Base-by-base conservation (phyloP, 2,888 invertebrate genomes). In the Tipula confusa region DNA sequence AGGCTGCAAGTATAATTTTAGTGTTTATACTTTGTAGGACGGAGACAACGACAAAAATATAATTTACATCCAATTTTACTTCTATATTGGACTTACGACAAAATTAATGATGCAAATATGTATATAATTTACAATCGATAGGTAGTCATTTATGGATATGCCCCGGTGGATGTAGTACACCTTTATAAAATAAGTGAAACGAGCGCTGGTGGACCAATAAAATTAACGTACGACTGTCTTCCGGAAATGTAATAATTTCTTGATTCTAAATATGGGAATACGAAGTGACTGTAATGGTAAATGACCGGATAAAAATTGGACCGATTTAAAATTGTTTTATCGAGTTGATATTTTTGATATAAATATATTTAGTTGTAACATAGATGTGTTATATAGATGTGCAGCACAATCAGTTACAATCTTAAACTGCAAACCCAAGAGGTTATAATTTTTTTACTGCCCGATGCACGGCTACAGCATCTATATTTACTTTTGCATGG, bases 21-120 rank as follows among this genome's bases (percentile, higher is more conserved):
- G 18, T n/a, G n/a, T n/a, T n/a, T n/a, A n/a, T 64, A 64, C 64
- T 24, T 64, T 64, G 64, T 64, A 64, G 64, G 64, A 64, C 64
- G n/a, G n/a, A n/a, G n/a, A n/a, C n/a, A n/a, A n/a, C n/a, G 64
- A 9, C 24, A 9, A 64, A 64, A 64, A 24, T 64, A 64, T 24
- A 64, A 64, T 64, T 64, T 64, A 64, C 64, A 24, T 64, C n/a
- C 24, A 64, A 24, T 64, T 64, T 24, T 64, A 64, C 64, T 18
- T 64, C 18, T 9, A 64, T 24, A 11, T 64, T 18, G 18, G 24
- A 64, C 24, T 64, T 64, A 64, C 24, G 24, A 64, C 24, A 64
- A 64, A 18, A 18, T 64, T 64, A 64, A 64, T 64, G 24, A 24
- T 64, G 24, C 64, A 9, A 64, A 18, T 18, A 18, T 48, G 48